Evolutionary conservation across 2,797 vertebrate species (phyloP).

Genomic region (Lepilemur ruficaudatus): DNA sequence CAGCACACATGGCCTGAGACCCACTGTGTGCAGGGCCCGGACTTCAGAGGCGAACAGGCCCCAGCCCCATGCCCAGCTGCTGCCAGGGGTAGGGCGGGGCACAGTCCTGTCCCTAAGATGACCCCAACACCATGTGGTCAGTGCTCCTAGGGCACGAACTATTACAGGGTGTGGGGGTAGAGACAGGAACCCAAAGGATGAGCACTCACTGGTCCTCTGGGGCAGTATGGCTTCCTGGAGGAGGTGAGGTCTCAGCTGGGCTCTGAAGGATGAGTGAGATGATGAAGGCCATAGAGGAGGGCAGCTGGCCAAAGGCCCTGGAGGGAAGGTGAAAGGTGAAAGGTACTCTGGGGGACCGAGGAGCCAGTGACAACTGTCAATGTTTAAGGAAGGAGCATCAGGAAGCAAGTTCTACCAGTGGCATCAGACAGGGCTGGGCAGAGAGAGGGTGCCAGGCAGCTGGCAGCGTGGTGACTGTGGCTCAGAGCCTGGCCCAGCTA

Average conservation of each 20-base stretch:
- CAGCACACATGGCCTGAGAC: neutral
- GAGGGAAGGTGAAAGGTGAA: neutral
- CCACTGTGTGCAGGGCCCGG: neutral
- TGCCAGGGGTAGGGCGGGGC: neutral
- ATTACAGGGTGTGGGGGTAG: too few species aligned
- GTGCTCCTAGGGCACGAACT: neutral
- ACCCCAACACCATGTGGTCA: too few species aligned
- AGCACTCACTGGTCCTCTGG: neutral
- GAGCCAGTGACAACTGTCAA: neutral
- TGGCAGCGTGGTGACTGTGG: neutral
- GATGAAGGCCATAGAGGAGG: too few species aligned
- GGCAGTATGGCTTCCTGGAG: neutral
- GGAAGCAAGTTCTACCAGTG: neutral
- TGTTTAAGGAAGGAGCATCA: neutral
- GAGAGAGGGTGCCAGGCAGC: accelerated
- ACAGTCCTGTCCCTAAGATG: neutral
- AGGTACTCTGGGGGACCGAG: too few species aligned
- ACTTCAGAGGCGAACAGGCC: neutral
- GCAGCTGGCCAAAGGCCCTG: neutral
- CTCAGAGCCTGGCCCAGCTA: neutral
- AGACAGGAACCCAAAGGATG: neutral
- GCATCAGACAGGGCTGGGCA: accelerated
- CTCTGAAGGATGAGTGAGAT: neutral
- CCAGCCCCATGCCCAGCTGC: neutral
- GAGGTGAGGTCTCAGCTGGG: neutral